Conservation (phyloP, 2,113 vertebrate genomes). For the Scomber japonicus region DNA sequence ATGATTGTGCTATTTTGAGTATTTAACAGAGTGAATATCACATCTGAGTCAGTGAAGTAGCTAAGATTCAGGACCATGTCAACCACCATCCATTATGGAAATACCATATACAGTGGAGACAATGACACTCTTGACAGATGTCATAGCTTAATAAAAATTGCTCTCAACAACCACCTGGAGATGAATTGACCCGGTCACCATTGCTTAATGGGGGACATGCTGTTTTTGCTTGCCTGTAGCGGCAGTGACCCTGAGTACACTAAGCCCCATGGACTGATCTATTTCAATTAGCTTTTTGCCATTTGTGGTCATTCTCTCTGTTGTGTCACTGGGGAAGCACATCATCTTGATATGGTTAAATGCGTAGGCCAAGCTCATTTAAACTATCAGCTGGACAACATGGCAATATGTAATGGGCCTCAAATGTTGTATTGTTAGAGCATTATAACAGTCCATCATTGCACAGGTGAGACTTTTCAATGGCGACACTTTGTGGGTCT, state of each 20-base stretch:
- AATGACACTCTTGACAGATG: conserved; percentile 31
- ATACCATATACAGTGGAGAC: conserved; percentile 8
- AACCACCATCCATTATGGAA: conserved; percentile 27
- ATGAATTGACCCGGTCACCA: conserved; percentile 36
- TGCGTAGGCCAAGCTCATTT: conserved; percentile 40
- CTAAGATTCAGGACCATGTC: neutral
- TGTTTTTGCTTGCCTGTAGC: conserved; percentile 36
- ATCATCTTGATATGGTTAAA: conserved; percentile 41
- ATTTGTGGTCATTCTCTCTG: conserved; percentile 49
- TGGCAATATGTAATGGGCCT: neutral
- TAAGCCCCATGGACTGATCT: conserved; percentile 38
- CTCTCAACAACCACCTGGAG: conserved; percentile 16
- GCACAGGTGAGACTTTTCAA: neutral
- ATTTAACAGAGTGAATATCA: conserved; percentile 15
- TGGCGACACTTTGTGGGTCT: neutral
- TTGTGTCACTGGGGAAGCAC: conserved; percentile 35
- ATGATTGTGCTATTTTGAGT: too few relatives aligned
- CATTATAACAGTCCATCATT: neutral
- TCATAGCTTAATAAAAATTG: conserved; percentile 36
- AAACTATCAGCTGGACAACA: conserved; percentile 34
- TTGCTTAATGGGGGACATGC: conserved; percentile 39
- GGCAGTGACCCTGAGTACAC: conserved; percentile 48
- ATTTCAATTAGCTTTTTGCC: conserved; percentile 55
- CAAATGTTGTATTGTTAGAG: neutral
- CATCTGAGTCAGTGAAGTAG: conserved; percentile 36